These are phyloP conservation scores for mouse (Mus musculus) DNA, from an alignment of 2,113 vertebrate species.

Conservation along the genomic window DNA sequence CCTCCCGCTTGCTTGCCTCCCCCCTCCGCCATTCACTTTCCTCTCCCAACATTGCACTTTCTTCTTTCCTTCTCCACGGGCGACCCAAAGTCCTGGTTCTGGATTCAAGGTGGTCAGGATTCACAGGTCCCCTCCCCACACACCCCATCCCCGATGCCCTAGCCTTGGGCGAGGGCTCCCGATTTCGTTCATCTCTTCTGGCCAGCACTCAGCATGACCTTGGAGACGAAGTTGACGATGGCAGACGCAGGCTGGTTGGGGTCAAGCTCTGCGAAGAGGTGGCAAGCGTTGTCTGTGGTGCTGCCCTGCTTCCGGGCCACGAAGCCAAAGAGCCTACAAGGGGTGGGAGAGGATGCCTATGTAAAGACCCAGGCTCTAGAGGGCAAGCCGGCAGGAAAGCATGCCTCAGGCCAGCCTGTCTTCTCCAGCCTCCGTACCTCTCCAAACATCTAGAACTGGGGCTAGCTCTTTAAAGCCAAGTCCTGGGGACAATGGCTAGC, in stretches of 20 bases:
- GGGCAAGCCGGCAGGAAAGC: not conserved
- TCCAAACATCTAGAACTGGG: not conserved
- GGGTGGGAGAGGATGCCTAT: not conserved
- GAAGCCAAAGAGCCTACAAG: conserved; percentile 95
- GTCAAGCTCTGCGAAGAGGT: conserved; percentile 98
- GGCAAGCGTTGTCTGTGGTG: conserved; percentile 98
- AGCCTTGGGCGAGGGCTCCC: conserved; percentile 52
- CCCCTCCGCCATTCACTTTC: conserved; percentile 85
- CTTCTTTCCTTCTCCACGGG: conserved; percentile 90
- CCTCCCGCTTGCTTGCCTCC: conserved; percentile 76
- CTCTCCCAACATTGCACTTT: conserved; percentile 91
- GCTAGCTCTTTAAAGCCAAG: not conserved
- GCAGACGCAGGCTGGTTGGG: conserved; percentile 95
- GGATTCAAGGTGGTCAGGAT: conserved; percentile 86
- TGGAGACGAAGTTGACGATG: conserved; percentile 98
- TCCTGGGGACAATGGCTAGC: not conserved
- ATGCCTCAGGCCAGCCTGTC: not conserved
- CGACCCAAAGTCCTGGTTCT: conserved; percentile 91
- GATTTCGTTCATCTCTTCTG: conserved; percentile 94
- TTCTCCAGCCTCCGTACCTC: too few species aligned
- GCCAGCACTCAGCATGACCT: conserved; percentile 92
- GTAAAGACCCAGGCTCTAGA: not conserved
- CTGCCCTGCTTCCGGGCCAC: conserved; percentile 99
- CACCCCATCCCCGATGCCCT: conserved; percentile 61
- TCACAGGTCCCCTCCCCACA: conserved; percentile 52